These are phyloP conservation scores for Lordiphosa clarofinis DNA, from an alignment of 1,140 invertebrate species.

Conservation along the genomic window DNA sequence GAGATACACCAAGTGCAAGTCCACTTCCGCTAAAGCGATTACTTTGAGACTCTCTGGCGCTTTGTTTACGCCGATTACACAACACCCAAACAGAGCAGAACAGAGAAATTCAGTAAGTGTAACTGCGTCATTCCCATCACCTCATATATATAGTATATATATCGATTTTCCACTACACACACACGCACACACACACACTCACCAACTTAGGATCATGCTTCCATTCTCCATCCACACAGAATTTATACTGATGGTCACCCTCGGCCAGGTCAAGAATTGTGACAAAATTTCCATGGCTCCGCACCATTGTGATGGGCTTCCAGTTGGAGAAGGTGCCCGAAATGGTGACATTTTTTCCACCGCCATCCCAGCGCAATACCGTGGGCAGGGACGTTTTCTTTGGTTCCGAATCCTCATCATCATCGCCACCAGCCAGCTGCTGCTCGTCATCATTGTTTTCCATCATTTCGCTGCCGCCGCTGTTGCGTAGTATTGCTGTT, in stretches of 20 bases:
- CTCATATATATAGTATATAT: conserved; percentile 17
- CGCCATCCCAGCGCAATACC: conserved; percentile 98
- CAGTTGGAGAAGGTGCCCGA: conserved; percentile 98
- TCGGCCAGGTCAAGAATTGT: conserved; percentile 97
- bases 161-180: conserved; percentile 58
- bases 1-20: conserved; percentile 33
- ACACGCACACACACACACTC: conserved; percentile 52
- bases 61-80: conserved; percentile 71
- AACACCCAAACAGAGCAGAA: conserved; percentile 26
- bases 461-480: conserved; percentile 81
- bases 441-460: conserved; percentile 55
- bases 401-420: conserved; percentile 35
- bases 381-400: conserved; percentile 87
- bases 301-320: conserved; percentile 98
- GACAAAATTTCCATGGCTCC: conserved; percentile 97
- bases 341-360: conserved; percentile 95
- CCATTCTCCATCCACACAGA: conserved; percentile 98
- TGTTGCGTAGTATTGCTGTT: conserved; percentile 82
- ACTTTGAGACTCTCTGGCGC: conserved; percentile 24
- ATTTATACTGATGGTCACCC: conserved; percentile 99
- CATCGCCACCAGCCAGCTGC: conserved; percentile 49
- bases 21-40: conserved; percentile 40
- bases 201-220: conserved; percentile 92
- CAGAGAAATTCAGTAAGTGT: conserved; percentile 42
- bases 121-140: conserved; percentile 44